Conservation (phyloP, 2,797 vertebrate species). For the Thripadectes ignobilis region DNA sequence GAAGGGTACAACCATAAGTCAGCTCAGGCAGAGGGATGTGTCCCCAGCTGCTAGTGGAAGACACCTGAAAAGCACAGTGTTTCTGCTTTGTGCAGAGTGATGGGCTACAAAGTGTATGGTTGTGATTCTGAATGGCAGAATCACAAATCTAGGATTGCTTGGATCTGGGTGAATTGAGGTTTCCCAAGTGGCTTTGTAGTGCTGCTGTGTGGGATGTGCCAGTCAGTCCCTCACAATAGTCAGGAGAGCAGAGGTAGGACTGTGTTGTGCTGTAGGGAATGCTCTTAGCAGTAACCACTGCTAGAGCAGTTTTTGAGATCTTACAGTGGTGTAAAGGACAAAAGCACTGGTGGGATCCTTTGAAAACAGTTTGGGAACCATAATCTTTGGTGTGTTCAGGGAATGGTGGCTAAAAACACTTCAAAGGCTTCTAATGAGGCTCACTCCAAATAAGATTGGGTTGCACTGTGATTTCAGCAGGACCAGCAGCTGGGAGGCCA, state of each 20-base stretch:
- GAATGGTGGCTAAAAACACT: neutral
- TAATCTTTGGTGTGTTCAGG: neutral
- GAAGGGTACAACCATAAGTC: neutral
- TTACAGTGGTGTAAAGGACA: accelerated
- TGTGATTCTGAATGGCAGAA: neutral
- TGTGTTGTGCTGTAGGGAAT: neutral
- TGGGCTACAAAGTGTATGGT: neutral
- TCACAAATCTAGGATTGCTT: neutral
- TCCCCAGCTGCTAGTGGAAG: neutral
- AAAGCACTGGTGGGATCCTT: neutral
- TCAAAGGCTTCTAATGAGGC: neutral
- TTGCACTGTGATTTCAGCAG: neutral
- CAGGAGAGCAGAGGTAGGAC: neutral
- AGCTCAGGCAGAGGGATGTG: neutral
- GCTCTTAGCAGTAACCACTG: neutral
- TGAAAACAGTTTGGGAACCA: neutral
- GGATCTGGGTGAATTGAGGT: neutral
- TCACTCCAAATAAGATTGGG: neutral
- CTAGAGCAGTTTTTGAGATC: neutral
- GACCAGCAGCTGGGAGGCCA: neutral
- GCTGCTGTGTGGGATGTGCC: neutral
- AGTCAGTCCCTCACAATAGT: neutral
- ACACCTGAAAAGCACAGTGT: neutral
- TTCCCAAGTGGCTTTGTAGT: neutral
- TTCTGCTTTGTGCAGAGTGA: neutral